These are phyloP conservation scores for Hoplodrina blanda DNA, from an alignment of 2,888 invertebrate genomes.

Conservation along the genomic window DNA sequence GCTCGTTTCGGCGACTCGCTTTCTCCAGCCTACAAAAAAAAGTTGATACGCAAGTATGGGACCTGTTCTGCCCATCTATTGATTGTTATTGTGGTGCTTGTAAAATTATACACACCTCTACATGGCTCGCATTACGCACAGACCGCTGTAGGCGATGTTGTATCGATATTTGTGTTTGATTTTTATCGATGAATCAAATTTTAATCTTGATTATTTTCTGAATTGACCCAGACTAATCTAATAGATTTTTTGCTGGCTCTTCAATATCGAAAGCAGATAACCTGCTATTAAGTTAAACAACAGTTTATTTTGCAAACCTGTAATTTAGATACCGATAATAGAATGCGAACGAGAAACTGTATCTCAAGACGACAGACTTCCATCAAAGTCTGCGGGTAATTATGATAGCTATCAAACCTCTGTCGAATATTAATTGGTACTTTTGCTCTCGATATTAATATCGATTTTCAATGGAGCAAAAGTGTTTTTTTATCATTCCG, in stretches of 20 bases:
- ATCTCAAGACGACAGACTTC: slow-evolving; percentile 48
- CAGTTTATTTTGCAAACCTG: slow-evolving; percentile 56
- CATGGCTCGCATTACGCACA: slow-evolving; percentile 57
- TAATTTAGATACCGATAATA: slow-evolving; percentile 51
- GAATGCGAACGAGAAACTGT: slow-evolving; percentile 37
- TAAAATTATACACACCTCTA: slow-evolving; percentile 61
- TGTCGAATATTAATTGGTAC: slow-evolving; percentile 59
- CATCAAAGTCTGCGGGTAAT: slow-evolving; percentile 51
- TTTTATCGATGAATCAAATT: slow-evolving; percentile 35
- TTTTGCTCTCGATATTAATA: slow-evolving; percentile 60
- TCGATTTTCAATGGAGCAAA: slow-evolving; percentile 48
- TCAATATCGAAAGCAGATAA: slow-evolving; percentile 32
- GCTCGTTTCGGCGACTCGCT: slow-evolving; percentile 72
- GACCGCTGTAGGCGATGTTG: slow-evolving; percentile 31
- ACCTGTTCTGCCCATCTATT: slow-evolving; percentile 73
- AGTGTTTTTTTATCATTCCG: slow-evolving; percentile 46
- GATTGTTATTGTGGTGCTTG: slow-evolving; percentile 69
- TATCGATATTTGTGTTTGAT: slow-evolving; percentile 42
- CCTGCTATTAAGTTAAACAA: slow-evolving; percentile 51
- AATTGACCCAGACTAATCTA: slow-evolving; percentile 24
- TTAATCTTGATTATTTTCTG: slow-evolving; percentile 13
- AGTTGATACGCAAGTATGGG: slow-evolving; percentile 71
- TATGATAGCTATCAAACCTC: slow-evolving; percentile 55
- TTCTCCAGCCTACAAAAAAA: slow-evolving; percentile 79
- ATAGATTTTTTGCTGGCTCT: slow-evolving; percentile 45